Percentiles rank a stretch among this genome's conserved stretches.
These are phyloP conservation scores for Sericinus montela DNA, from an alignment of 2,888 invertebrate genomes.

Conservation along the genomic window DNA sequence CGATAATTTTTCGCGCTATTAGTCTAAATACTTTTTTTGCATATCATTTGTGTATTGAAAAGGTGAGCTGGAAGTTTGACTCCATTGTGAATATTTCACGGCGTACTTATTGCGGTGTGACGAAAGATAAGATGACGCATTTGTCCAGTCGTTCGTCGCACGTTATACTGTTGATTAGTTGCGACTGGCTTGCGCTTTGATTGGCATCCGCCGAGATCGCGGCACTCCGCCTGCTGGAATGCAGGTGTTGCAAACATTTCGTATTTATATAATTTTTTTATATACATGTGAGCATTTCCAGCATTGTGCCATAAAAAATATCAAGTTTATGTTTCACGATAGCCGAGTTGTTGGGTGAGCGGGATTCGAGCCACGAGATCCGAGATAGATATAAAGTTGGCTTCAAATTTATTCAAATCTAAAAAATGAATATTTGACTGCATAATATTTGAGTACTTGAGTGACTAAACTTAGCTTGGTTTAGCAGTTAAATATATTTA, in stretches of 20 bases:
- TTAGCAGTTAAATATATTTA: too few species aligned
- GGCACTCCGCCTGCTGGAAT: conserved; percentile 24
- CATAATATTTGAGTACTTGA: too few species aligned
- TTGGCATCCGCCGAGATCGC: conserved; percentile 33
- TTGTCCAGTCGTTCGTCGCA: conserved; percentile 9
- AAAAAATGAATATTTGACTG: too few species aligned
- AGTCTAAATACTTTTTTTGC: not conserved
- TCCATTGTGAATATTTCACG: conserved; percentile 9
- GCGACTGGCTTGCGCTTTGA: conserved; percentile 35
- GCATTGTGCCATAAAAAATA: too few species aligned
- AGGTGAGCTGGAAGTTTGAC: not conserved
- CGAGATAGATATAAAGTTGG: too few species aligned
- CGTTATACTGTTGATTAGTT: conserved; percentile 35
- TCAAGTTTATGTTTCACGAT: too few species aligned
- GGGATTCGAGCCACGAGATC: too few species aligned
- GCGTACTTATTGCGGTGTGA: conserved; percentile 6
- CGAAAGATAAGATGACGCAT: conserved; percentile 20
- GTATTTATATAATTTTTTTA: not conserved
- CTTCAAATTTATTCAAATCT: too few species aligned
- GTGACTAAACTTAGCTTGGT: too few species aligned
- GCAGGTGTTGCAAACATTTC: conserved; percentile 27
- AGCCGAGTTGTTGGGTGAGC: too few species aligned
- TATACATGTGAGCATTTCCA: too few species aligned
- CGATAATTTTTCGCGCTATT: too few species aligned
- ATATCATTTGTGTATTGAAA: not conserved